Percentiles rank a stretch among this genome's conserved stretches.
Evolutionary conservation across 2,113 vertebrate genomes (phyloP).

Genomic region (Lamprologus speciosus): DNA sequence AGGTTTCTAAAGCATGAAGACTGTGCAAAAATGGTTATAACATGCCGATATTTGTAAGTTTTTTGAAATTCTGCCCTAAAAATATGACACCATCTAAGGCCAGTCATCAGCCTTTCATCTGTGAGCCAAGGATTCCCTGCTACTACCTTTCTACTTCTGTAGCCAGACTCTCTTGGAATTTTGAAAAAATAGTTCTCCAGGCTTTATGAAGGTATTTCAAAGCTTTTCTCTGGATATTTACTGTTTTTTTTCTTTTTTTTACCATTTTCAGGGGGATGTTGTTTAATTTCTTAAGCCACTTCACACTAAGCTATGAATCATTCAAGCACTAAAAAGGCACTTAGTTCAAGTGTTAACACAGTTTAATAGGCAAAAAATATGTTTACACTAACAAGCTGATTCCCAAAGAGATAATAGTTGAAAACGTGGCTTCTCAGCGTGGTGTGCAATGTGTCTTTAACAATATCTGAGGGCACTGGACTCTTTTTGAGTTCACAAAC

Average conservation of each 20-base stretch:
- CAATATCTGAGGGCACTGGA: background rate
- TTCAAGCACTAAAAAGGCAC: background rate
- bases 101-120: background rate
- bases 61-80: background rate
- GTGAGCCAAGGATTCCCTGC: background rate
- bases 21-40: background rate
- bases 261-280: background rate
- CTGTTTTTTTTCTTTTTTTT: background rate
- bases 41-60: accelerated
- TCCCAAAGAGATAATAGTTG: background rate
- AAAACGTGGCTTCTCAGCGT: background rate
- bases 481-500: background rate
- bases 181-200: background rate
- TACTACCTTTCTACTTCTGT: background rate
- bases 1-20: slow-evolving; percentile 57
- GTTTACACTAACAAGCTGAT: background rate
- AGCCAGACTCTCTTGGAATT: background rate
- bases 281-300: background rate
- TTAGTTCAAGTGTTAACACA: background rate
- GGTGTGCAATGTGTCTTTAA: background rate
- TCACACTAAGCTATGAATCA: background rate
- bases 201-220: background rate
- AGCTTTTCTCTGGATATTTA: background rate
- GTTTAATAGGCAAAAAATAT: background rate
- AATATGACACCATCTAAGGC: background rate